Percentiles rank a stretch among this genome's conserved stretches.
Conservation (phyloP, 2,888 invertebrate genomes). For the Agriotes lineatus region DNA sequence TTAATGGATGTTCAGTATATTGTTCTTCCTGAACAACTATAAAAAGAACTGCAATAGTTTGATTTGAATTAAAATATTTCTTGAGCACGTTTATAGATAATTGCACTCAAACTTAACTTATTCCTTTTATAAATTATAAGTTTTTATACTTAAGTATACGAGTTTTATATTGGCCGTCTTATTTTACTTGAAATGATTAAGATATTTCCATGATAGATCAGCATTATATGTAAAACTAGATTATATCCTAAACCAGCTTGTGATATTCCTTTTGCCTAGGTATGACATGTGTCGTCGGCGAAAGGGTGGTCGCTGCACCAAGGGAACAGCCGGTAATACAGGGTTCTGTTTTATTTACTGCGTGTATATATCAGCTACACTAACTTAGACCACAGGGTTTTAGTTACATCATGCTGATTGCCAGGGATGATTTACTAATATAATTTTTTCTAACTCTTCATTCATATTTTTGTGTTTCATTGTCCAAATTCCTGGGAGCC, state of each 20-base stretch:
- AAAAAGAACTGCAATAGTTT: no score
- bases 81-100: no score
- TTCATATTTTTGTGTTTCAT: constrained; percentile 25
- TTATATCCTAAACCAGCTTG: not conserved
- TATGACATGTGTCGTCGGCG: constrained; percentile 98
- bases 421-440: constrained; percentile 37
- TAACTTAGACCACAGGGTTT: constrained; percentile 38
- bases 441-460: constrained; percentile 34
- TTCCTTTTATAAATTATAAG: no score
- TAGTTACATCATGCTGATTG: constrained; percentile 35
- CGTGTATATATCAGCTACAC: constrained; percentile 47
- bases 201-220: not conserved
- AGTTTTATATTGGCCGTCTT: no score
- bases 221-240: not conserved
- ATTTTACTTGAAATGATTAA: no score
- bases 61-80: no score
- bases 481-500: not conserved
- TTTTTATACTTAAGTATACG: no score
- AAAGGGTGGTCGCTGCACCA: constrained; percentile 97
- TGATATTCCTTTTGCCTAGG: constrained; percentile 70
- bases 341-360: constrained; percentile 39
- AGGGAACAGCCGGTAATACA: constrained; percentile 95
- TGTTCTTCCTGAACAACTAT: no score
- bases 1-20: no score
- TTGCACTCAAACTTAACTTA: no score